A percentile compares a stretch with the other conserved stretches of the same genome.
phyloP scores from a whole-genome alignment of 2,113 vertebrate genomes.

The Mungos mungo region DNA sequence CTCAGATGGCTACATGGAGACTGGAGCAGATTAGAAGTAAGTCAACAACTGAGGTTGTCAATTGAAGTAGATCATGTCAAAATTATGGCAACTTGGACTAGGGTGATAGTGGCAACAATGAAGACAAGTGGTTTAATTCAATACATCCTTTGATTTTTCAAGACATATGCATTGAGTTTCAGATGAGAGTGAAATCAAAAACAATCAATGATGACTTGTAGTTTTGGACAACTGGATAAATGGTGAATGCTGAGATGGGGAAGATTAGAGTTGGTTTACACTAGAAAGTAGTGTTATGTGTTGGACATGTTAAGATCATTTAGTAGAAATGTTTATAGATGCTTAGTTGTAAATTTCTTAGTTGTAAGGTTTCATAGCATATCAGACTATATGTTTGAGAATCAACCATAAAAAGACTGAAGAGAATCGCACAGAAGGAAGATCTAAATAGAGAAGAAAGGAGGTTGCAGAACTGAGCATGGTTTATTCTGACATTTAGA shows the following conservation, averaged over 20 bases:
- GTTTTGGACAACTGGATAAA: not conserved
- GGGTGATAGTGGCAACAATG: not conserved
- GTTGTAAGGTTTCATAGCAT: not conserved
- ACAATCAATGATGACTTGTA: not conserved
- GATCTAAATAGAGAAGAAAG: not conserved
- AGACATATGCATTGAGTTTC: not conserved
- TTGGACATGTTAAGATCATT: not conserved
- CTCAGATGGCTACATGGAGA: not conserved
- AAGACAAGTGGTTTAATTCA: not conserved
- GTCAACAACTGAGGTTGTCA: not conserved
- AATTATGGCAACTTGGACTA: too few species aligned
- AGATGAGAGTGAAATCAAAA: not conserved
- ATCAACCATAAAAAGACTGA: not conserved
- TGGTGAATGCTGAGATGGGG: not conserved
- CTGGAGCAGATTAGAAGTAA: not conserved
- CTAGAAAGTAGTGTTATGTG: not conserved
- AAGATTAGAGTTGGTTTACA: not conserved
- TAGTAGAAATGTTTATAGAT: not conserved
- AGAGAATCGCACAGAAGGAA: not conserved
- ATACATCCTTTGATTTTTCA: not conserved
- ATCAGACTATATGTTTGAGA: not conserved
- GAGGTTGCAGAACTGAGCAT: not conserved
- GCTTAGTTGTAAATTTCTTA: not conserved
- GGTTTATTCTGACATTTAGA: not conserved
- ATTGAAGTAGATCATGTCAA: not conserved